phyloP scores from a whole-genome alignment of 2,113 vertebrate genomes.

The Pandion haliaetus region DNA sequence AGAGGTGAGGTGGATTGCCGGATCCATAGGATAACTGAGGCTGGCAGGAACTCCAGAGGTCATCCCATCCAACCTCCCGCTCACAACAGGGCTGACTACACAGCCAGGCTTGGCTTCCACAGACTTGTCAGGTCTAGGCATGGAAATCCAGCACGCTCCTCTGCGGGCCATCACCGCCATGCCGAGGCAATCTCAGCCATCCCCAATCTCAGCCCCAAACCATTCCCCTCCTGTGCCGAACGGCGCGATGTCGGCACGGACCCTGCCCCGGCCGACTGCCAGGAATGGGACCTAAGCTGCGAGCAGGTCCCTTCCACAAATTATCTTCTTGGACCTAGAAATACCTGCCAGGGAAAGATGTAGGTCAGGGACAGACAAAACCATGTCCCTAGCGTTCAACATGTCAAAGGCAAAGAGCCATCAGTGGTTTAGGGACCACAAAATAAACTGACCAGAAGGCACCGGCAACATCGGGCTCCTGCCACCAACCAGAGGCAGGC shows the following conservation, averaged over 20 bases:
- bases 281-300: background rate
- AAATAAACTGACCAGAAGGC: background rate
- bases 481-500: background rate
- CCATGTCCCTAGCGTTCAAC: rapidly evolving
- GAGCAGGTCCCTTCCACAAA: background rate
- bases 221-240: background rate
- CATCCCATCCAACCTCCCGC: background rate
- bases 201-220: background rate
- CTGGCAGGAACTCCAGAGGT: background rate
- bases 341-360: too few species aligned
- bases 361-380: background rate
- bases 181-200: background rate
- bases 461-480: background rate
- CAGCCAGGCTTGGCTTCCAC: background rate
- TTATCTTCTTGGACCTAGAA: background rate
- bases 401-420: background rate
- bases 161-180: background rate
- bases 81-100: background rate
- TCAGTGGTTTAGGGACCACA: background rate
- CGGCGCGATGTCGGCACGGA: rapidly evolving
- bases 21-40: background rate
- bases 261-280: rapidly evolving
- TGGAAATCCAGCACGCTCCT: background rate
- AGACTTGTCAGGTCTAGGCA: background rate
- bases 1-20: background rate